Conservation (phyloP, 2,797 vertebrate genomes). For the Acrocephalus scirpaceus region DNA sequence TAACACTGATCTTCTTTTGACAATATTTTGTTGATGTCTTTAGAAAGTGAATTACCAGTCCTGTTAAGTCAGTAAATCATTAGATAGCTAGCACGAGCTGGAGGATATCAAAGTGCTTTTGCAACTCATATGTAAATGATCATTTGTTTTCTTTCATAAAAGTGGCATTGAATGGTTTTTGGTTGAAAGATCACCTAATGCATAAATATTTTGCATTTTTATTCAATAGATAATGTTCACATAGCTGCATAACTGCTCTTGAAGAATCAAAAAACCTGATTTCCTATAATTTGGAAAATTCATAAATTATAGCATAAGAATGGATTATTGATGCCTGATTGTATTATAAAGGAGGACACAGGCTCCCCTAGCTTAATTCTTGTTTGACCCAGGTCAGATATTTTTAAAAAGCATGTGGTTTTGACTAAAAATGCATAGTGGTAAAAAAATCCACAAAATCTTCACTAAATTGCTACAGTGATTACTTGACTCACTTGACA, state of each 20-base stretch:
- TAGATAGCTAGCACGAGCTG: background rate
- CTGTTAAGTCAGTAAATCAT: conserved; percentile 2
- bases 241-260: background rate
- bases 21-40: background rate
- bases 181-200: conserved; percentile 13
- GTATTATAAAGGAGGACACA: background rate
- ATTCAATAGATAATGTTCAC: background rate
- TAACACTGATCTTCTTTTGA: background rate
- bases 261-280: background rate
- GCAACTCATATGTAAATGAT: background rate
- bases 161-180: background rate
- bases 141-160: background rate
- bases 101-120: background rate
- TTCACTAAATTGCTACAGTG: background rate
- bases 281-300: background rate
- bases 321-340: background rate
- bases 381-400: background rate
- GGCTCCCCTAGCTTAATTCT: background rate
- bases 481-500: background rate
- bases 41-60: background rate
- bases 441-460: background rate
- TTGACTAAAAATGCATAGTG: background rate
- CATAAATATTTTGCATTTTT: conserved; percentile 14
- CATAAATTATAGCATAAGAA: background rate
- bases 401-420: background rate